Evolutionary conservation across 2,888 invertebrate genomes (phyloP).

Genomic region (Empis livida): DNA sequence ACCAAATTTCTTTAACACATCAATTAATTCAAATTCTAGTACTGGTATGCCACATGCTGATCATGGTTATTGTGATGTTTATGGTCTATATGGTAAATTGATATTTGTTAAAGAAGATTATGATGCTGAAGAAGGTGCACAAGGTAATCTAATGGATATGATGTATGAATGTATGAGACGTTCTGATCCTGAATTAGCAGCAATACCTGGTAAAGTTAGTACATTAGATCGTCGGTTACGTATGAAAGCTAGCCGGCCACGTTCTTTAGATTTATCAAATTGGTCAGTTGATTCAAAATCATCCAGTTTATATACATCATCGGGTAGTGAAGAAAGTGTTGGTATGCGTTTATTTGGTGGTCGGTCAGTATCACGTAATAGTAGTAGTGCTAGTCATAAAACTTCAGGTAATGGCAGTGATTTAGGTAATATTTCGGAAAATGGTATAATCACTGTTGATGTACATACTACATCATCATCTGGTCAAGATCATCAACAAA

Average conservation of each 20-base stretch:
- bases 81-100: constrained; percentile 77
- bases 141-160: constrained; percentile 40
- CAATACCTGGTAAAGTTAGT: constrained; percentile 69
- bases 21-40: constrained; percentile 41
- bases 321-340: constrained; percentile 77
- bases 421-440: constrained; percentile 41
- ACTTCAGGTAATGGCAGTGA: constrained; percentile 36
- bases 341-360: constrained; percentile 44
- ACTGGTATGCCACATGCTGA: constrained; percentile 48
- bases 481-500: not conserved
- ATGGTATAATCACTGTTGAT: constrained; percentile 30
- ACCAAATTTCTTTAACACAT: constrained; percentile 24
- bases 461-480: constrained; percentile 12
- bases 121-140: constrained; percentile 68
- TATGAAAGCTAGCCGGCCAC: constrained; percentile 69
- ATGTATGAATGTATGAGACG: constrained; percentile 64
- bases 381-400: constrained; percentile 59
- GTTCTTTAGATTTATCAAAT: constrained; percentile 71
- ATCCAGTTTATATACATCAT: constrained; percentile 67
- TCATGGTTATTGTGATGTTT: constrained; percentile 65
- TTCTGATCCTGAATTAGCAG: constrained; percentile 73
- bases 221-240: constrained; percentile 67
- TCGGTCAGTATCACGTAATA: constrained; percentile 59
- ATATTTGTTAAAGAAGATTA: constrained; percentile 62
- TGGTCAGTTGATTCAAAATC: constrained; percentile 81